These are phyloP conservation scores for Chionodraco myersi DNA, from an alignment of 2,113 vertebrate species.

Conservation along the genomic window DNA sequence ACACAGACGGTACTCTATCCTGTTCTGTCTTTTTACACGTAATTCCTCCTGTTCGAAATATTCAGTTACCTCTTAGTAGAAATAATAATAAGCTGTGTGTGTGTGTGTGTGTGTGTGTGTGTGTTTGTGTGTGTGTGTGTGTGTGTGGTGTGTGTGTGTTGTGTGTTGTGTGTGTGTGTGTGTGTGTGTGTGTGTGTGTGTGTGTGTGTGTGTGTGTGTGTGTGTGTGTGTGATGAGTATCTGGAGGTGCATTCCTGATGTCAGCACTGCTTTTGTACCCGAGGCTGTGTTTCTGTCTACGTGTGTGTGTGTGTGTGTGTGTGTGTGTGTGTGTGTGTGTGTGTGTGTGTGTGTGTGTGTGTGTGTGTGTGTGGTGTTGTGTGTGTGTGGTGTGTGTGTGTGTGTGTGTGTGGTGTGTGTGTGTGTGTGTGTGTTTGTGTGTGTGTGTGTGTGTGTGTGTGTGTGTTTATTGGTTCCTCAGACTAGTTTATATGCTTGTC, in stretches of 20 bases:
- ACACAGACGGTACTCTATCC: conserved; percentile 3
- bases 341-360: conserved; percentile 33
- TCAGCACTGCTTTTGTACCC: conserved; percentile 46
- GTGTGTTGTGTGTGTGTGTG: conserved; percentile 34
- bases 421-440: too few species aligned
- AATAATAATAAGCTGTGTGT: conserved; percentile 52
- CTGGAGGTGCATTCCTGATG: conserved; percentile 56
- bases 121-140: conserved; percentile 29
- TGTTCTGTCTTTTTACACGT: conserved; percentile 3
- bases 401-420: too few species aligned
- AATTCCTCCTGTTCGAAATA: conserved; percentile 39
- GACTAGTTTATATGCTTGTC: conserved; percentile 22
- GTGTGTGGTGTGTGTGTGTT: conserved; percentile 34
- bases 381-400: too few species aligned
- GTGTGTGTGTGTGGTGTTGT: conserved; percentile 35
- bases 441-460: conserved; percentile 26
- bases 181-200: conserved; percentile 33
- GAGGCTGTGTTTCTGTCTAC: conserved; percentile 8
- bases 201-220: conserved; percentile 34
- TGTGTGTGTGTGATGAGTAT: conserved; percentile 35
- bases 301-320: conserved; percentile 31
- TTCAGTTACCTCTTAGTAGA: conserved; percentile 41
- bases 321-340: conserved; percentile 34
- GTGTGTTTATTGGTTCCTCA: background rate
- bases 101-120: conserved; percentile 36